A percentile compares a stretch with the other conserved stretches of the same genome.
phyloP scores from a whole-genome alignment of 1,140 invertebrate genomes.

The Pseudomyrmex flavicornis region DNA sequence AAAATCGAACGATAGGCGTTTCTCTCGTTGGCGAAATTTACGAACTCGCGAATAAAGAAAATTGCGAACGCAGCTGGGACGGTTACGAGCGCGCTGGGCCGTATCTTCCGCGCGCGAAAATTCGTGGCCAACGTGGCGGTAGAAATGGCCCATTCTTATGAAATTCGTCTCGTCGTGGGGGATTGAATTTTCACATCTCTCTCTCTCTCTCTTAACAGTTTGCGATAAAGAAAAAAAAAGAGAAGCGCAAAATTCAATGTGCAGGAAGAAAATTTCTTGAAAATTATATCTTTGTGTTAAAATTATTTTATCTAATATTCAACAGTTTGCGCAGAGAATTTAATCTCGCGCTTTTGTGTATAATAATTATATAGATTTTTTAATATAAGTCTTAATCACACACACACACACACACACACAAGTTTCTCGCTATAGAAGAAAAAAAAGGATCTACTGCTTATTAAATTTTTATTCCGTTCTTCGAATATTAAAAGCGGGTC shows the following conservation, averaged over 20 bases:
- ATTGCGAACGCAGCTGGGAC: constrained; percentile 43
- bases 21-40: constrained; percentile 24
- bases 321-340: neutral
- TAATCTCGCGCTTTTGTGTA: neutral
- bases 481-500: neutral
- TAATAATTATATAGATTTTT: neutral
- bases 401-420: too few species aligned
- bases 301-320: neutral
- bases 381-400: too few species aligned
- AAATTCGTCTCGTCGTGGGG: neutral
- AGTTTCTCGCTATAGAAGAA: too few species aligned
- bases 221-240: neutral
- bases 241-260: neutral
- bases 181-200: constrained; percentile 41
- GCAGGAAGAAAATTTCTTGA: neutral
- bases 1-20: neutral
- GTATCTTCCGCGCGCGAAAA: constrained; percentile 4
- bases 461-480: neutral
- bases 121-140: neutral
- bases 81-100: constrained; percentile 20
- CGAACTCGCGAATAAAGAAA: constrained; percentile 43
- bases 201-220: constrained; percentile 16
- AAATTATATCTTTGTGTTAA: neutral
- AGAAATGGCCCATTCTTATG: constrained; percentile 18
- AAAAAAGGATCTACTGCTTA: too few species aligned